Percentiles rank a stretch among this genome's conserved stretches.
Evolutionary conservation across 2,113 vertebrate species (phyloP).

Genomic region (Lepus americanus): DNA sequence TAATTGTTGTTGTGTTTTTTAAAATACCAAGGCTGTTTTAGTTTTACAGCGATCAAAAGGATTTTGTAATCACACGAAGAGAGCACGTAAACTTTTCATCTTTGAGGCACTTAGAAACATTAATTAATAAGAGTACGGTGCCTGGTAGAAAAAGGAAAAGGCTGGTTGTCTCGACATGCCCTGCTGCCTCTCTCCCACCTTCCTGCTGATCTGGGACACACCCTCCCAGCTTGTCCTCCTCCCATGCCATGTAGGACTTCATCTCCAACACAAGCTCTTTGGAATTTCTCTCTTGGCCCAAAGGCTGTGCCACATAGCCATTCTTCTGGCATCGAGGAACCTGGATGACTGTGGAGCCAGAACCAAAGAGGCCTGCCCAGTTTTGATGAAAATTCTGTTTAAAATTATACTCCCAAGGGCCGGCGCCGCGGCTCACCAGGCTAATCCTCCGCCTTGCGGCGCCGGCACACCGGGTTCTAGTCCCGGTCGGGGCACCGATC

Average conservation of each 20-base stretch:
- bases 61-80: constrained; percentile 76
- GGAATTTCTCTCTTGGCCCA: not conserved
- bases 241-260: not conserved
- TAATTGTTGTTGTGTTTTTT: constrained; percentile 56
- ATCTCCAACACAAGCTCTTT: not conserved
- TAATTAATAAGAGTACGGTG: constrained; percentile 75
- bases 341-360: not conserved
- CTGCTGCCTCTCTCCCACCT: constrained; percentile 22
- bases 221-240: not conserved
- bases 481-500: too few species aligned
- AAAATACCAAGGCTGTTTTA: constrained; percentile 72
- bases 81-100: constrained; percentile 76
- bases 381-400: not conserved
- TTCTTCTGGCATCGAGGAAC: not conserved
- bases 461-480: too few species aligned
- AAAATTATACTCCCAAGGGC: not conserved
- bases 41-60: constrained; percentile 74
- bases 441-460: too few species aligned
- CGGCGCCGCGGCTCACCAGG: too few species aligned
- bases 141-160: constrained; percentile 71
- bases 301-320: not conserved
- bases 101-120: constrained; percentile 78
- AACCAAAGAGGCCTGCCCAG: not conserved
- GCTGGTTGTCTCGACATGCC: constrained; percentile 58
- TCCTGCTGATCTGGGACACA: not conserved